Percentiles rank a stretch among this genome's conserved stretches.
These are phyloP conservation scores for Hydrotaea diabolus DNA, from an alignment of 2,888 invertebrate species.

Conservation along the genomic window DNA sequence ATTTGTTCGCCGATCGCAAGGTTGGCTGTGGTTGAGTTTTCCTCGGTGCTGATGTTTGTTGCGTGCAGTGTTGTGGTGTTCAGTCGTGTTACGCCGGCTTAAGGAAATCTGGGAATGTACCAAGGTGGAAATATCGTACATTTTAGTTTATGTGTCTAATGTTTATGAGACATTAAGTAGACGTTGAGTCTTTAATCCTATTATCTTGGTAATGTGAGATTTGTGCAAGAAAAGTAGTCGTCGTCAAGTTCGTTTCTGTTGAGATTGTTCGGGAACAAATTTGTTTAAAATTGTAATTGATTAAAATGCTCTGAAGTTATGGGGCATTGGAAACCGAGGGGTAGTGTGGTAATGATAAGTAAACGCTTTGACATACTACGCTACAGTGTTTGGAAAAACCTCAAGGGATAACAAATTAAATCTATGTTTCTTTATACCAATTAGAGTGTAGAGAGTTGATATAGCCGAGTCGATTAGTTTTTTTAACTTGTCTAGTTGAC, in stretches of 20 bases:
- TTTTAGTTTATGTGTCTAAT: conserved; percentile 54
- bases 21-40: neutral
- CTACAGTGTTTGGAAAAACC: too few species aligned
- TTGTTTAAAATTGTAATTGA: conserved; percentile 42
- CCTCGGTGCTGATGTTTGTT: neutral
- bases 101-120: neutral
- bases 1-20: neutral
- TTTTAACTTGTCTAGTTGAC: too few species aligned
- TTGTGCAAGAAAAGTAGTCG: conserved; percentile 2
- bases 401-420: too few species aligned
- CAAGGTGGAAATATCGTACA: neutral
- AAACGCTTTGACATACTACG: too few species aligned
- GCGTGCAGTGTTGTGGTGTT: neutral
- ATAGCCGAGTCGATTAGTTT: too few species aligned
- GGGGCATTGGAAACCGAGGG: too few species aligned
- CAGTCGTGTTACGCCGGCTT: neutral
- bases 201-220: conserved; percentile 45
- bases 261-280: conserved; percentile 7
- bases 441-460: too few species aligned
- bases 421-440: too few species aligned
- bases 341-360: neutral
- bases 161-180: conserved; percentile 63
- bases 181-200: conserved; percentile 62
- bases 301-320: neutral
- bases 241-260: conserved; percentile 19